Percentiles rank a stretch among this genome's conserved stretches.
Conservation (phyloP, 2,797 vertebrate species). For the Synaphobranchus kaupii region DNA sequence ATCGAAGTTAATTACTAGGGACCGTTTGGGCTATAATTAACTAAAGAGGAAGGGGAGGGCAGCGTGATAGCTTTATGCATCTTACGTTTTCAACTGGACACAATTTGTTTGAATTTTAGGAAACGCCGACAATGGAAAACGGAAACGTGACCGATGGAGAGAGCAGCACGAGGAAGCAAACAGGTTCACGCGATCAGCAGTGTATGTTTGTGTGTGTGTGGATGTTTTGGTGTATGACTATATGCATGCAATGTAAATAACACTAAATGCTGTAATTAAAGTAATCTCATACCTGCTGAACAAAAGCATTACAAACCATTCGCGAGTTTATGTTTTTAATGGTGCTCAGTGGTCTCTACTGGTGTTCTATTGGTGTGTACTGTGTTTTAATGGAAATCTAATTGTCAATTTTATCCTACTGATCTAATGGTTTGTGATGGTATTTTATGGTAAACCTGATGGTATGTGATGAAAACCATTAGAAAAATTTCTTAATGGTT, state of each 20-base stretch:
- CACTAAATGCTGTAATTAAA: neutral
- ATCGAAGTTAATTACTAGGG: constrained; percentile 7
- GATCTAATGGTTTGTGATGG: too few species aligned
- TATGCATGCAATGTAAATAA: neutral
- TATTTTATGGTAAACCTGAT: too few species aligned
- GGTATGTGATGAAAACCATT: too few species aligned
- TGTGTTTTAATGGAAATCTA: too few species aligned
- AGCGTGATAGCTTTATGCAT: neutral
- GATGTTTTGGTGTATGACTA: neutral
- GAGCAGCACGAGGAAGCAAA: constrained; percentile 66
- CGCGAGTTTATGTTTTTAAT: too few species aligned
- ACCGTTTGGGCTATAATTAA: neutral
- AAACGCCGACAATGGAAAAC: constrained; percentile 62
- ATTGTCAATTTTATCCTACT: too few species aligned
- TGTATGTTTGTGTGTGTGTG: constrained; percentile 57
- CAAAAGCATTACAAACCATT: too few species aligned
- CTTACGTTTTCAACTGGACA: neutral
- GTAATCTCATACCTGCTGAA: neutral
- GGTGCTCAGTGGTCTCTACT: too few species aligned
- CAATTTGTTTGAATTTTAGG: constrained; percentile 16
- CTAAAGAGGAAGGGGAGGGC: neutral
- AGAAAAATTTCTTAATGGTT: too few species aligned
- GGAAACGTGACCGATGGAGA: constrained; percentile 68
- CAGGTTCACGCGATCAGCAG: constrained; percentile 70
- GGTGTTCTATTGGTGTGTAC: too few species aligned